Evolutionary conservation across 2,113 vertebrate genomes (phyloP).

Genomic region (Chionis minor): DNA sequence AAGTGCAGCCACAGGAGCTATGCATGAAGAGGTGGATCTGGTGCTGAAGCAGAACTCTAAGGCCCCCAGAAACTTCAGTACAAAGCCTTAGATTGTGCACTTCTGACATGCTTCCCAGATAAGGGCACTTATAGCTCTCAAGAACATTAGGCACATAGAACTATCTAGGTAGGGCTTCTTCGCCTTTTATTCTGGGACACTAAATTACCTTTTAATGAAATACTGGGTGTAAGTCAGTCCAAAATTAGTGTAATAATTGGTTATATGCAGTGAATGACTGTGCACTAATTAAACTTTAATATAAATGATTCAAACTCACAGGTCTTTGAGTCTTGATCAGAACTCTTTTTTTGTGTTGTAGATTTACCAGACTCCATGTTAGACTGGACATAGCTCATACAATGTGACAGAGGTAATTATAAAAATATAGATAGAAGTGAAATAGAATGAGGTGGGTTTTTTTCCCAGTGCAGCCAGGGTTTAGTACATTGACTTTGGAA

Average conservation of each 20-base stretch:
- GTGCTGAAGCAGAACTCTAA: neutral
- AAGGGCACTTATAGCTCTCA: neutral
- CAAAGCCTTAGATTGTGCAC: neutral
- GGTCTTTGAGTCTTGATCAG: neutral
- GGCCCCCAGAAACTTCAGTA: neutral
- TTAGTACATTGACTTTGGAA: neutral
- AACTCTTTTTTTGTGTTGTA: neutral
- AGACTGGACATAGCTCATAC: neutral
- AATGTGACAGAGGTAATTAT: neutral
- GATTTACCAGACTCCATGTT: neutral
- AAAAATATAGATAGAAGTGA: neutral
- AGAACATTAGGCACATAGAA: neutral
- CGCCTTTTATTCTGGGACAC: neutral
- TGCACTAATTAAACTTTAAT: neutral
- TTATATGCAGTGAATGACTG: neutral
- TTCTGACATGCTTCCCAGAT: neutral
- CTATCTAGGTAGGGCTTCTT: neutral
- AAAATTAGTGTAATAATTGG: neutral
- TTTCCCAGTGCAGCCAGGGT: neutral
- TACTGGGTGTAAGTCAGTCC: neutral
- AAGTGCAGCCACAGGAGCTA: neutral
- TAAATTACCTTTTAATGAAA: neutral
- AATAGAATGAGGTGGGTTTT: neutral
- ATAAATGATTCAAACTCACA: neutral
- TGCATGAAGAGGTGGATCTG: accelerated